Conservation (phyloP, 2,888 invertebrate genomes). For the Anthrax anthrax region DNA sequence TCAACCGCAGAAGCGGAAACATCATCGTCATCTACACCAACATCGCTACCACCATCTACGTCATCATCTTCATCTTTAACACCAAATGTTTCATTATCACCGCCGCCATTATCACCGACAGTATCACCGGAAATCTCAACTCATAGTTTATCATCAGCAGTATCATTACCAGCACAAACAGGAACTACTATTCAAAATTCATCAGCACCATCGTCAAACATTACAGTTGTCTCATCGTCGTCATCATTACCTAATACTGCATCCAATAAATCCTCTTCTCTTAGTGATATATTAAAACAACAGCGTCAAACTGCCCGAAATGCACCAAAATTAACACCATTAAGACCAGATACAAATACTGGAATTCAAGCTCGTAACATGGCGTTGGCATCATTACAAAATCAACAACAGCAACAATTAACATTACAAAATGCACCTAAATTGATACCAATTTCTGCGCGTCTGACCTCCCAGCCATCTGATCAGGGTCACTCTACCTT, state of each 20-base stretch:
- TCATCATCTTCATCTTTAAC: background rate
- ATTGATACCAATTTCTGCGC: too few relatives aligned
- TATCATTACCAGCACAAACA: background rate
- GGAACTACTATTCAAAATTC: background rate
- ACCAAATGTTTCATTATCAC: constrained; percentile 20
- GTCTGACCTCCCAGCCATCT: too few relatives aligned
- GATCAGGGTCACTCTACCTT: too few relatives aligned
- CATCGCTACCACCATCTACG: background rate
- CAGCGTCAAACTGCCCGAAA: constrained; percentile 3
- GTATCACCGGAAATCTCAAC: too few relatives aligned
- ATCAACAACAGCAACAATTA: constrained; percentile 1
- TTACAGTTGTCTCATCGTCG: background rate
- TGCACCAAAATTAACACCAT: constrained; percentile 27
- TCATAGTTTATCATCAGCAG: background rate
- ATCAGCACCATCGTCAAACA: background rate
- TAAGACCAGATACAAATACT: constrained; percentile 22
- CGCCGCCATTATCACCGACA: background rate
- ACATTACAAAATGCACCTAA: too few relatives aligned
- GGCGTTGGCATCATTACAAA: background rate
- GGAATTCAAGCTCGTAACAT: background rate
- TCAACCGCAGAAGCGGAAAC: background rate
- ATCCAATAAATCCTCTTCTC: constrained; percentile 20
- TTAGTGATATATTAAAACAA: background rate
- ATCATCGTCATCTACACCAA: background rate
- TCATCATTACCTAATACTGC: background rate